These are phyloP conservation scores for Listronotus oregonensis DNA, from an alignment of 1,140 invertebrate genomes.

Conservation along the genomic window DNA sequence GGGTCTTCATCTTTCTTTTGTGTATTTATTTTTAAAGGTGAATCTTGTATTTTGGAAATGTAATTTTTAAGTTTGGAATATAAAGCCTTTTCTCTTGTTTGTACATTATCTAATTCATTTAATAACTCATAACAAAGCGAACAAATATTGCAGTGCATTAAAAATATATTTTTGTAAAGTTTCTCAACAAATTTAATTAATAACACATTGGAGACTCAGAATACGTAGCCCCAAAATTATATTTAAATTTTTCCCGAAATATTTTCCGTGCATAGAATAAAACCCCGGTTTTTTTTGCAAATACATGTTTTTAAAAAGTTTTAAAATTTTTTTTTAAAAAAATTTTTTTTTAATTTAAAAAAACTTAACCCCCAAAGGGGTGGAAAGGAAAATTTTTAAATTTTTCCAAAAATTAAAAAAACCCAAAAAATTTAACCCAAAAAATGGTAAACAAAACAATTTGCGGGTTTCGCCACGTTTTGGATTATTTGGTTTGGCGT, in stretches of 20 bases:
- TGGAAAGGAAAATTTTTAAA: no score
- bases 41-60: conserved; percentile 24
- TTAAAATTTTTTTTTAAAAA: no score
- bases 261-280: conserved; percentile 24
- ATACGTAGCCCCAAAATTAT: conserved; percentile 21
- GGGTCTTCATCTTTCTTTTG: not conserved
- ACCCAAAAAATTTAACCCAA: no score
- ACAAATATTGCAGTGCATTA: conserved; percentile 37
- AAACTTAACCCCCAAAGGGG: no score
- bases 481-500: no score
- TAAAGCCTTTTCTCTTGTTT: conserved; percentile 31
- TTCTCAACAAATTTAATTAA: conserved; percentile 27
- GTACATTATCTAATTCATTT: conserved; percentile 39
- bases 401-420: no score
- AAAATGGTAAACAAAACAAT: no score
- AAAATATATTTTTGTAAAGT: conserved; percentile 26
- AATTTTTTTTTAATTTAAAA: no score
- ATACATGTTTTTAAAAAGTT: no score
- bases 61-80: conserved; percentile 17
- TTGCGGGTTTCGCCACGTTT: no score
- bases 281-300: conserved; percentile 7
- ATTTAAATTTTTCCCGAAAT: conserved; percentile 22
- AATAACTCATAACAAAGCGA: conserved; percentile 31
- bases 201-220: conserved; percentile 19
- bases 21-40: not conserved